phyloP scores from a whole-genome alignment of 2,797 vertebrate genomes.

The Tapera naevia region DNA sequence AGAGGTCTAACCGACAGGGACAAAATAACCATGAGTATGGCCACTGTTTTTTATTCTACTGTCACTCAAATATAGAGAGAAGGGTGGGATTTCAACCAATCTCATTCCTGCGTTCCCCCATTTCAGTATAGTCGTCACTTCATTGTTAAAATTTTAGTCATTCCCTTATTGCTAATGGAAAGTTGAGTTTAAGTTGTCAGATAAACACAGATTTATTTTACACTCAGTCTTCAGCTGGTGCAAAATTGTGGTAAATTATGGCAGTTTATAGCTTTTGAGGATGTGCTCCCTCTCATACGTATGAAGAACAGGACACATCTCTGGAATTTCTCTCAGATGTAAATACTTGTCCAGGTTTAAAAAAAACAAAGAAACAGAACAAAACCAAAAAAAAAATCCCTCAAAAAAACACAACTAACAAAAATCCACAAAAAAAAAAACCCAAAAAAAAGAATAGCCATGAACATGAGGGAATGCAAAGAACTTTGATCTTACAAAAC shows the following conservation, averaged over 20 bases:
- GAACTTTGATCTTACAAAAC: conserved; percentile 17
- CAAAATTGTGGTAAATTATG: neutral
- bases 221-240: neutral
- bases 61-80: neutral
- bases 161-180: neutral
- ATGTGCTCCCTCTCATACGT: neutral
- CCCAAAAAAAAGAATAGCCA: neutral
- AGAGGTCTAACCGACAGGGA: neutral
- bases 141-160: neutral
- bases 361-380: neutral
- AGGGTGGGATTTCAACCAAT: neutral
- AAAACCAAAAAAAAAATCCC: neutral
- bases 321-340: neutral
- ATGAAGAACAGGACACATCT: neutral
- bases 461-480: conserved; percentile 5
- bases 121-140: neutral
- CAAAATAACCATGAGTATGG: neutral
- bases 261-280: neutral
- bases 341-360: neutral
- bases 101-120: neutral
- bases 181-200: neutral
- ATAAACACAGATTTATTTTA: neutral
- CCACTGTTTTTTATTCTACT: neutral
- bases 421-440: rapidly evolving
- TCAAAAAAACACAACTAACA: neutral